Percentiles rank a stretch among this genome's conserved stretches.
Evolutionary conservation across 2,888 invertebrate genomes (phyloP).

Genomic region (Abrostola tripartita): DNA sequence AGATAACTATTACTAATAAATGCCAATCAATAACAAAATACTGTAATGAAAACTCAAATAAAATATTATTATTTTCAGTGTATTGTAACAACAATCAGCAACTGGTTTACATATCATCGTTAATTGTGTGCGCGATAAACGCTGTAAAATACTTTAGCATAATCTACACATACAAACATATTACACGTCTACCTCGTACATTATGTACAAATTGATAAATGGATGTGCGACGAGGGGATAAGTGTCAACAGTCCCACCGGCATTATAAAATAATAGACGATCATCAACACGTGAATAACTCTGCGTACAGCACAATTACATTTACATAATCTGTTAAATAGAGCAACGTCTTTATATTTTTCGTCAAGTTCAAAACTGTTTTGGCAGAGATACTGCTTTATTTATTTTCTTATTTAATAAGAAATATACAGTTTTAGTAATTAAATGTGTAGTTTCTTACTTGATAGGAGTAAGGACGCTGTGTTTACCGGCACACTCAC

Average conservation of each 20-base stretch:
- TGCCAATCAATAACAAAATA: too few relatives aligned
- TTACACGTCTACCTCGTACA: slow-evolving; percentile 24
- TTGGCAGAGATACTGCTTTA: slow-evolving; percentile 29
- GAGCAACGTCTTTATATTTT: slow-evolving; percentile 25
- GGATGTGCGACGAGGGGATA: slow-evolving; percentile 30
- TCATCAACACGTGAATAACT: slow-evolving; percentile 17
- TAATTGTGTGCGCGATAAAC: slow-evolving; percentile 47
- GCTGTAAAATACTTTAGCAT: slow-evolving; percentile 26
- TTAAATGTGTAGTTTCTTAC: slow-evolving; percentile 53
- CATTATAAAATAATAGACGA: slow-evolving; percentile 25
- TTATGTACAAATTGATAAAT: slow-evolving; percentile 27
- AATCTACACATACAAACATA: slow-evolving; percentile 27
- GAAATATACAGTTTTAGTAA: background rate
- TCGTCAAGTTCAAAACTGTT: slow-evolving; percentile 34
- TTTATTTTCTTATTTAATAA: background rate
- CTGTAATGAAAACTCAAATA: background rate
- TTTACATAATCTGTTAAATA: slow-evolving; percentile 40
- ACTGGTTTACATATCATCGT: slow-evolving; percentile 47
- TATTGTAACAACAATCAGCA: slow-evolving; percentile 21
- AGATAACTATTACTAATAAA: too few relatives aligned
- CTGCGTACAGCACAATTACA: slow-evolving; percentile 23
- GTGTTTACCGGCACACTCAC: slow-evolving; percentile 59
- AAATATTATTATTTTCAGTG: slow-evolving; percentile 2
- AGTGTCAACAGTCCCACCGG: slow-evolving; percentile 28
- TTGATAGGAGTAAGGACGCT: slow-evolving; percentile 52